These are phyloP conservation scores for Eristalis intricaria DNA, from an alignment of 2,888 invertebrate species.

Conservation along the genomic window DNA sequence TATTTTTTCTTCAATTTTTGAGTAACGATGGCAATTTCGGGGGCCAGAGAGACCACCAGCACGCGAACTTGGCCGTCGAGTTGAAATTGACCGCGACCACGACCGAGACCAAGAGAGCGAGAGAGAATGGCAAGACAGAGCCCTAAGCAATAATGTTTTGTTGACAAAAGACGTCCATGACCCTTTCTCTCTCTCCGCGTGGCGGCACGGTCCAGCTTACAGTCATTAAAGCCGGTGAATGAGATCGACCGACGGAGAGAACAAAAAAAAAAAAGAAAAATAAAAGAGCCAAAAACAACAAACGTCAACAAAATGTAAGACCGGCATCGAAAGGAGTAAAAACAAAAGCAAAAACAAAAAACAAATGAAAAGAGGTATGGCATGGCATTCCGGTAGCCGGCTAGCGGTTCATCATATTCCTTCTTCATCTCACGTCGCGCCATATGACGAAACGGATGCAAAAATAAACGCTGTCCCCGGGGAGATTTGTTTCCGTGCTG, in stretches of 20 bases:
- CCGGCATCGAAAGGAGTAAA: not conserved
- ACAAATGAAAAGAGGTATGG: constrained; percentile 28
- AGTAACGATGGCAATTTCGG: constrained; percentile 24
- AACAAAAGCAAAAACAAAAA: constrained; percentile 10
- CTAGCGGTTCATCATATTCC: constrained; percentile 14
- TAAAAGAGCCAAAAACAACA: constrained; percentile 19
- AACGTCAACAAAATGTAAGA: constrained; percentile 50
- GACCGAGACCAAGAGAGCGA: constrained; percentile 13
- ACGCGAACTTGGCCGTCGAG: constrained; percentile 1
- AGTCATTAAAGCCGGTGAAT: constrained; percentile 61
- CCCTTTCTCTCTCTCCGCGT: constrained; percentile 9
- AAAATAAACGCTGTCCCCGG: constrained; percentile 36
- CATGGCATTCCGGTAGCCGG: constrained; percentile 61
- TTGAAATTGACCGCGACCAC: constrained; percentile 34
- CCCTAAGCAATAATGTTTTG: constrained; percentile 51
- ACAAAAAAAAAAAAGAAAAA: not conserved
- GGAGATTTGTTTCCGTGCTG: constrained; percentile 27
- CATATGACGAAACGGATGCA: constrained; percentile 50
- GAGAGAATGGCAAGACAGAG: not conserved
- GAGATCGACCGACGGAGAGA: constrained; percentile 10
- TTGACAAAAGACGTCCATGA: constrained; percentile 57
- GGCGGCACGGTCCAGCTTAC: not conserved
- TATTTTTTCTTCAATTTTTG: constrained; percentile 19
- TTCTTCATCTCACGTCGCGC: not conserved
- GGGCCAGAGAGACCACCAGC: constrained; percentile 55